Evolutionary conservation across 23 tunicate species (phyloP), one percentile per base, ranked within the genome.

Genomic region (Halocynthia aurantium): DNA sequence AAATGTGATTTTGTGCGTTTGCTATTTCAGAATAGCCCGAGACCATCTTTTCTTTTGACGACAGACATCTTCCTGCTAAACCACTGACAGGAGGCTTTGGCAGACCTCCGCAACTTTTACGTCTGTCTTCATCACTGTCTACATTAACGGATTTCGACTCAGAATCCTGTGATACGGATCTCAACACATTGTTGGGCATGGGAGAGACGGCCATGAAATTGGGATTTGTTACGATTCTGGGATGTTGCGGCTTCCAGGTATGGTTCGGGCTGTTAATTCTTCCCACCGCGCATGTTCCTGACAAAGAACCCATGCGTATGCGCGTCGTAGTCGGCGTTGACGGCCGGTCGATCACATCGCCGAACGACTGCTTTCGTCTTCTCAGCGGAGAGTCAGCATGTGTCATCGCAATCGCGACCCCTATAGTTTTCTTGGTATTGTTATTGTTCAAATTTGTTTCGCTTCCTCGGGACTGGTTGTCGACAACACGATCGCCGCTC

Each of bases 181-280:
- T 31, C 44, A 31, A 31, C 4, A 31, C 44, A 31, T 31, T 31
- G 44, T 31, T 31, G 44, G 44, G 44, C 44, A 31, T 31, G 44
- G 44, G 82, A 8, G 81, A 70, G 13, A 83, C 78, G 10, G 87
- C 81, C n/a, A 83, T 70, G 51, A 76, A 83, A 13, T 83, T 83
- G 6, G 87, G 87, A 70, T 76, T 83, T 0, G 87, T 70, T n/a
- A 83, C 61, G 57, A 83, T 76, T 22, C 44, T 31, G 44, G 44
- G 44, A 31, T 31, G 44, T 31, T 31, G 44, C 44, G 44, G 44
- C 44, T 31, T 31, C 44, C 44, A 31, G 44, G 44, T 31, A 31
- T 31, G 44, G 44, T 31, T 31, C 44, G 44, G 44, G 44, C 44
- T 31, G 44, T 31, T 31, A 31, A 31, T 31, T 10, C 19, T 15